A percentile compares a stretch with the other conserved stretches of the same genome.
These are phyloP conservation scores for Apostichopus japonicus DNA, from an alignment of 35 echinoderm and acorn worm species.

Conservation along the genomic window DNA sequence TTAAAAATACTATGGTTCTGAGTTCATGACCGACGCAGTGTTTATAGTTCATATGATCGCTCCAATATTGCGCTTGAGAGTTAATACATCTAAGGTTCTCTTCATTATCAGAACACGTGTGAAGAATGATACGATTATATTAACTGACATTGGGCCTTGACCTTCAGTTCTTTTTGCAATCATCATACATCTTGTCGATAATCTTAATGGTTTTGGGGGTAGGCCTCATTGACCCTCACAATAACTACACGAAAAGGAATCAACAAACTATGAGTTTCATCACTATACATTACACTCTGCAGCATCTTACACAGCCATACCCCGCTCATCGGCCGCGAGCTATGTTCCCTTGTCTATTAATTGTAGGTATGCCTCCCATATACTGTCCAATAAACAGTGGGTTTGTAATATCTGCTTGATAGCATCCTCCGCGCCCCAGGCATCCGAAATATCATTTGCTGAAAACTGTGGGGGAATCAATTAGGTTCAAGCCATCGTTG, in stretches of 20 bases:
- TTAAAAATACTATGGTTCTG: too few relatives aligned
- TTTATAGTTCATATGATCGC: too few relatives aligned
- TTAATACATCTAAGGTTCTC: too few relatives aligned
- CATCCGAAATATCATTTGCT: conserved; percentile 32
- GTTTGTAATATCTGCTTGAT: neutral
- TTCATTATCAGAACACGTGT: neutral
- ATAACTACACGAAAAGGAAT: neutral
- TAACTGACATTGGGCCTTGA: neutral
- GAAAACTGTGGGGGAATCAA: conserved; percentile 31
- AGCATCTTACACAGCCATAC: neutral
- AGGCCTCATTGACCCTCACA: neutral
- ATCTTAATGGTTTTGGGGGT: neutral
- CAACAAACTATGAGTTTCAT: neutral
- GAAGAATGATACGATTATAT: neutral
- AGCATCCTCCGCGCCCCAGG: neutral
- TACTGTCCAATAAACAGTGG: conserved; percentile 18
- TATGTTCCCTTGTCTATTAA: conserved; percentile 20
- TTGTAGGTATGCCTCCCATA: neutral
- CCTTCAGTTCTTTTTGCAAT: neutral
- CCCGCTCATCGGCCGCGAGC: neutral
- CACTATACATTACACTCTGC: neutral
- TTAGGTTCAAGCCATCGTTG: conserved; percentile 36
- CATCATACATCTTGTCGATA: neutral
- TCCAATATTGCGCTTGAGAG: too few relatives aligned
- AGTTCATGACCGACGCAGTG: too few relatives aligned